Evolutionary conservation across 2,797 vertebrate genomes (phyloP).

Genomic region (Ambastaia sidthimunki): DNA sequence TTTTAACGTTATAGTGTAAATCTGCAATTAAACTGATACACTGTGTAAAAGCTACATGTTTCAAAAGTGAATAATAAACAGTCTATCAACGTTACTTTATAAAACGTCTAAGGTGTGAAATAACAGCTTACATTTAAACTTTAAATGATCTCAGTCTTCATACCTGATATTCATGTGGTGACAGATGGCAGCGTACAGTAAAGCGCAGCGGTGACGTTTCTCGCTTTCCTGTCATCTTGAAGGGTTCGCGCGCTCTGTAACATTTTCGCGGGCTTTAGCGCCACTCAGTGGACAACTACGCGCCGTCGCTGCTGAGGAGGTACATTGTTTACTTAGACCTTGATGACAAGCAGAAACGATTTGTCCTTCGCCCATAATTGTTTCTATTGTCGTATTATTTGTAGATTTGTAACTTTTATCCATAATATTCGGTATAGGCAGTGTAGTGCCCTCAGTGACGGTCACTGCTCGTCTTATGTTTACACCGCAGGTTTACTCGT

Average conservation of each 20-base stretch:
- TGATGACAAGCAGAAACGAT: neutral
- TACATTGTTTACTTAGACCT: neutral
- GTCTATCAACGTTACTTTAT: neutral
- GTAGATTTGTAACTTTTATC: neutral
- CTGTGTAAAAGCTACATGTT: too few relatives aligned
- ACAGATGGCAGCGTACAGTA: neutral
- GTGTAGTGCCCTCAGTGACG: neutral
- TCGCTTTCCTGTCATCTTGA: slow-evolving; percentile 9
- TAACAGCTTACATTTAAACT: neutral
- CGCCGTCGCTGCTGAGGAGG: neutral
- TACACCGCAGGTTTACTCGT: neutral
- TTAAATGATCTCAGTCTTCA: neutral
- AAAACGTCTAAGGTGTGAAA: neutral
- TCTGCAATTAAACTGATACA: too few relatives aligned
- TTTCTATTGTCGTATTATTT: neutral
- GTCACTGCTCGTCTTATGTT: neutral
- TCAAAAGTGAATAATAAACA: neutral
- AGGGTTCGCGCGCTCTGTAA: neutral
- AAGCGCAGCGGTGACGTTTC: slow-evolving; percentile 5
- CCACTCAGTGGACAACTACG: slow-evolving; percentile 75
- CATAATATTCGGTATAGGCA: neutral
- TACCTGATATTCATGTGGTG: neutral
- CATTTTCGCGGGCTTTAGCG: slow-evolving; percentile 76
- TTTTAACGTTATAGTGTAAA: too few relatives aligned
- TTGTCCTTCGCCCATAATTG: neutral